phyloP scores from a whole-genome alignment of 1,140 invertebrate species.

The Hesperophylax magnus region DNA sequence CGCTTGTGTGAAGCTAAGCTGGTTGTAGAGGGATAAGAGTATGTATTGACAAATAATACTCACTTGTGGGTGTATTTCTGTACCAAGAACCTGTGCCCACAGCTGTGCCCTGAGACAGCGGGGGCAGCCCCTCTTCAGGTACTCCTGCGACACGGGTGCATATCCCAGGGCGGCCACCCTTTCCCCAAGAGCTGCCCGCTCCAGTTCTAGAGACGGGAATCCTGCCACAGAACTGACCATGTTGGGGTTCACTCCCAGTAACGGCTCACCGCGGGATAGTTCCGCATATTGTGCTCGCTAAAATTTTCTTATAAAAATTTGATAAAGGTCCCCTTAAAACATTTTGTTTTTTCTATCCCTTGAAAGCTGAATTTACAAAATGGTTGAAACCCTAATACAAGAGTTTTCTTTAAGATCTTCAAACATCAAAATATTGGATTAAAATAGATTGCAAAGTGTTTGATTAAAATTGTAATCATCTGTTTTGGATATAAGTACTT shows the following conservation, averaged over 20 bases:
- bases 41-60: too few relatives aligned
- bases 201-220: constrained; percentile 76
- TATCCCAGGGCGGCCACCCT: constrained; percentile 78
- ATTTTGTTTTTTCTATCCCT: too few relatives aligned
- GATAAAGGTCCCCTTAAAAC: too few relatives aligned
- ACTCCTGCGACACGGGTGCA: constrained; percentile 86
- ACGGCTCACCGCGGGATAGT: constrained; percentile 76
- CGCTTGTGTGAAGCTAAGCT: too few relatives aligned
- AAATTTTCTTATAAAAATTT: background rate
- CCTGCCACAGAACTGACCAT: constrained; percentile 70
- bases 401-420: too few relatives aligned
- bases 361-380: too few relatives aligned
- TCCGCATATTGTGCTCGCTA: constrained; percentile 80
- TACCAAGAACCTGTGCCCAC: constrained; percentile 88
- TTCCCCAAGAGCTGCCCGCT: constrained; percentile 77
- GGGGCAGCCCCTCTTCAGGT: constrained; percentile 88
- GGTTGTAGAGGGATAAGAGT: too few relatives aligned
- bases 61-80: constrained; percentile 78
- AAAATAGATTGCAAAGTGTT: too few relatives aligned
- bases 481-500: too few relatives aligned
- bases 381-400: too few relatives aligned
- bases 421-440: too few relatives aligned
- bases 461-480: too few relatives aligned
- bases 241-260: constrained; percentile 77
- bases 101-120: constrained; percentile 81